Percentiles rank a stretch among this genome's conserved stretches.
These are phyloP conservation scores for Drosophila anomalata DNA, from an alignment of 2,888 invertebrate species.

Conservation along the genomic window DNA sequence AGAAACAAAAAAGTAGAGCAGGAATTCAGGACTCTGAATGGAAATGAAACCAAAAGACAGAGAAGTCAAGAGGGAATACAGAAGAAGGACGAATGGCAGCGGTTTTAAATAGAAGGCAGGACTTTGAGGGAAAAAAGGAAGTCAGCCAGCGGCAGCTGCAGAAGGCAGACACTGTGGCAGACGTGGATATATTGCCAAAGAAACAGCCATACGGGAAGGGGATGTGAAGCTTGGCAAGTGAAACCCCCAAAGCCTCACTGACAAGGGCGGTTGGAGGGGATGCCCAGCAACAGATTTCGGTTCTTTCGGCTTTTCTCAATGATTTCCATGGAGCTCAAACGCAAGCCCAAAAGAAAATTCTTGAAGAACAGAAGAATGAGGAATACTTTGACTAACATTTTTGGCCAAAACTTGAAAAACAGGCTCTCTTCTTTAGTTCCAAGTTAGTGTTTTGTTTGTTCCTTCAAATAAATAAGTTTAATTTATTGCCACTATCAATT, in stretches of 20 bases:
- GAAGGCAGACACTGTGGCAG: slow-evolving; percentile 73
- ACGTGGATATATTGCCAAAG: slow-evolving; percentile 70
- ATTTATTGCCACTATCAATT: not conserved
- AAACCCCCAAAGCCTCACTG: slow-evolving; percentile 42
- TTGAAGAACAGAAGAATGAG: not conserved
- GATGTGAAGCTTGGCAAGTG: slow-evolving; percentile 28
- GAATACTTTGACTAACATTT: too few species aligned
- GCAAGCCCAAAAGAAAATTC: slow-evolving; percentile 36
- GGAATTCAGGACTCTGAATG: slow-evolving; percentile 16
- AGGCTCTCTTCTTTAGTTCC: too few species aligned
- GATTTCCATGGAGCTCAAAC: slow-evolving; percentile 47
- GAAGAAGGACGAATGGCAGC: slow-evolving; percentile 11
- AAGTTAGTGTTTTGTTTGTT: too few species aligned
- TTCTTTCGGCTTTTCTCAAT: slow-evolving; percentile 7
- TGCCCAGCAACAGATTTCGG: slow-evolving; percentile 33
- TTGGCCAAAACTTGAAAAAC: too few species aligned
- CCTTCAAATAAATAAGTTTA: not conserved
- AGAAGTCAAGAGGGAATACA: slow-evolving; percentile 6
- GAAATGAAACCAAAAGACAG: slow-evolving; percentile 53
- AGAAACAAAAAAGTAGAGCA: slow-evolving; percentile 28
- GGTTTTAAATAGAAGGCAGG: slow-evolving; percentile 19
- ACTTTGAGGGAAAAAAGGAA: slow-evolving; percentile 3
- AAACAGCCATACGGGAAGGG: slow-evolving; percentile 20
- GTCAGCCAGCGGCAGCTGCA: slow-evolving; percentile 22
- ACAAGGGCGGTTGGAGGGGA: slow-evolving; percentile 10